These are phyloP conservation scores for Caenorhabditis sp. DNA, from an alignment of 2,888 invertebrate genomes.

Conservation along the genomic window DNA sequence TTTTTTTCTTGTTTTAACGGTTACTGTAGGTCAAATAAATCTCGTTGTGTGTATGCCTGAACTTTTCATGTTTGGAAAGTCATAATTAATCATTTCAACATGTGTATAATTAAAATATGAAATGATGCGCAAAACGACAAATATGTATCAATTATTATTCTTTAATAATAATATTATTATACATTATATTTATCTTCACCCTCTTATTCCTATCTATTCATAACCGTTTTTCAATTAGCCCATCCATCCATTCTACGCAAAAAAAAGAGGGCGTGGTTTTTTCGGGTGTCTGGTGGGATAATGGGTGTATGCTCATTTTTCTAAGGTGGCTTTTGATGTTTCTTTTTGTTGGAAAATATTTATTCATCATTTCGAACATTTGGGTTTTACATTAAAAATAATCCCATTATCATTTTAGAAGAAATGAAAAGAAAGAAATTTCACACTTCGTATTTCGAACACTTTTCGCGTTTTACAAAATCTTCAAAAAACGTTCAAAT, in stretches of 20 bases:
- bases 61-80: neutral
- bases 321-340: neutral
- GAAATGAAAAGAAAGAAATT: neutral
- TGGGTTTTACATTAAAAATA: neutral
- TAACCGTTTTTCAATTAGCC: slow-evolving; percentile 1
- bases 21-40: too few relatives aligned
- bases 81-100: too few relatives aligned
- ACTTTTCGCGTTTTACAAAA: neutral
- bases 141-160: neutral
- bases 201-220: neutral
- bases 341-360: neutral
- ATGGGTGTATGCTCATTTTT: neutral
- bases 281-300: neutral
- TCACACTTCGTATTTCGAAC: neutral
- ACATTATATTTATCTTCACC: neutral
- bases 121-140: neutral
- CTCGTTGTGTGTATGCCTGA: neutral
- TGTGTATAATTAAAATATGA: neutral
- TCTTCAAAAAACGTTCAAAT: neutral
- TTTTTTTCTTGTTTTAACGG: neutral
- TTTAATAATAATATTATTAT: neutral
- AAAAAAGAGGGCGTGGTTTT: neutral
- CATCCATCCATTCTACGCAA: neutral
- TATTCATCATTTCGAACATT: neutral
- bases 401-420: neutral